Percentiles rank a stretch among this genome's conserved stretches.
These are phyloP conservation scores for Mirounga angustirostris DNA, from an alignment of 2,113 vertebrate species.

Conservation along the genomic window DNA sequence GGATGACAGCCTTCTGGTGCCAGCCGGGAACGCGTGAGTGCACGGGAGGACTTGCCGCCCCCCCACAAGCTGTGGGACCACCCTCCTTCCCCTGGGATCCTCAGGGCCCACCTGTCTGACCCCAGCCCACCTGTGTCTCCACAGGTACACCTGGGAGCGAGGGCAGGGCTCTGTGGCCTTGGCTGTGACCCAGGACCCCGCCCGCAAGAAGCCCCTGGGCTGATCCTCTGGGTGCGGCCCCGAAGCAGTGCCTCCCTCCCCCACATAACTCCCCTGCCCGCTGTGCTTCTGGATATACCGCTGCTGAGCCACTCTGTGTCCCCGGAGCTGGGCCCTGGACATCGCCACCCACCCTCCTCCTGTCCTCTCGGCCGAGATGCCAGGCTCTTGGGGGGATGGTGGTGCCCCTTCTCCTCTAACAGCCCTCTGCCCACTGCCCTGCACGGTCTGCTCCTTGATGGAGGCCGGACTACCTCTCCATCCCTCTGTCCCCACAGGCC, in stretches of 20 bases:
- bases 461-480: not conserved
- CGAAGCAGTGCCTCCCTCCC: not conserved
- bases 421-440: not conserved
- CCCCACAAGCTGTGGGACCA: not conserved
- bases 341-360: not conserved
- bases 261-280: not conserved
- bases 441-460: accelerated
- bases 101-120: not conserved
- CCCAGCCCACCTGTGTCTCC: conserved; percentile 37
- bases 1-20: conserved; percentile 94
- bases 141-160: conserved; percentile 93
- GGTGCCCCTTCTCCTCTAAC: not conserved
- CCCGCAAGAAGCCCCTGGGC: conserved; percentile 88
- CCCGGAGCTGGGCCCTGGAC: not conserved
- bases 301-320: not conserved
- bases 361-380: not conserved
- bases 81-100: not conserved
- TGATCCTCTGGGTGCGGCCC: not conserved
- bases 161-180: conserved; percentile 90
- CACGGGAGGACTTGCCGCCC: accelerated
- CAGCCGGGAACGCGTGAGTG: conserved; percentile 90
- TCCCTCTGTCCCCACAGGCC: not conserved
- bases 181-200: conserved; percentile 92
- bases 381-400: not conserved
- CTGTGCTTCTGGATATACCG: accelerated